These are phyloP conservation scores for Micronisus gabar DNA, from an alignment of 2,113 vertebrate species.

Conservation along the genomic window DNA sequence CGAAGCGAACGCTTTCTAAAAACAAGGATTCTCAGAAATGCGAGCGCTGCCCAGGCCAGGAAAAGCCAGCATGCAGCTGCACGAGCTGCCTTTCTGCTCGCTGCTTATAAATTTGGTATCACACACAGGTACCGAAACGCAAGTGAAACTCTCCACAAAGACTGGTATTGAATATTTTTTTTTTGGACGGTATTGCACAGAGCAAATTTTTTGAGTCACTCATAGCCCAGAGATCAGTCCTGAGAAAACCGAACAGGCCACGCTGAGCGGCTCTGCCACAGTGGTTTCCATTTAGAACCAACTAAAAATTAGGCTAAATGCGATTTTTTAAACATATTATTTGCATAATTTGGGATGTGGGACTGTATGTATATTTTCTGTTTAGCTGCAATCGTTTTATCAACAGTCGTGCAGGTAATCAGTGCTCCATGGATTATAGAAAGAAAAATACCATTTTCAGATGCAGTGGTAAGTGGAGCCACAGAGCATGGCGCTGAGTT, in stretches of 20 bases:
- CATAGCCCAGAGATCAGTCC: background rate
- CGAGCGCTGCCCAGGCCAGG: background rate
- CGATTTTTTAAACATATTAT: background rate
- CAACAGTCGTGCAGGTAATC: background rate
- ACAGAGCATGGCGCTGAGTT: accelerated
- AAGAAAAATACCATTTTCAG: background rate
- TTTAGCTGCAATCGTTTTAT: background rate
- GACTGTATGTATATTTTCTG: background rate
- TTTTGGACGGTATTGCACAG: background rate
- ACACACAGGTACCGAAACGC: background rate
- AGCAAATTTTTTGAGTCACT: background rate
- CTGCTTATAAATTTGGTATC: background rate
- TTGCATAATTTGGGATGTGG: background rate
- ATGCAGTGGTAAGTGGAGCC: background rate
- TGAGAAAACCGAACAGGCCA: background rate
- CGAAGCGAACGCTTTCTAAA: accelerated
- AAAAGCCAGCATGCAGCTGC: background rate
- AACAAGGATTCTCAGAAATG: background rate
- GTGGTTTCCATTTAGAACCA: background rate
- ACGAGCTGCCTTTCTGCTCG: accelerated
- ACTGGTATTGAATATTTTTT: background rate
- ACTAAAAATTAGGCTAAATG: background rate
- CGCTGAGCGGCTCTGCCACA: background rate
- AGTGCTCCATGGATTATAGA: background rate
- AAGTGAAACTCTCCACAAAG: background rate